phyloP scores from a whole-genome alignment of 2,797 vertebrate species.

The Hephaestus fuliginosus region DNA sequence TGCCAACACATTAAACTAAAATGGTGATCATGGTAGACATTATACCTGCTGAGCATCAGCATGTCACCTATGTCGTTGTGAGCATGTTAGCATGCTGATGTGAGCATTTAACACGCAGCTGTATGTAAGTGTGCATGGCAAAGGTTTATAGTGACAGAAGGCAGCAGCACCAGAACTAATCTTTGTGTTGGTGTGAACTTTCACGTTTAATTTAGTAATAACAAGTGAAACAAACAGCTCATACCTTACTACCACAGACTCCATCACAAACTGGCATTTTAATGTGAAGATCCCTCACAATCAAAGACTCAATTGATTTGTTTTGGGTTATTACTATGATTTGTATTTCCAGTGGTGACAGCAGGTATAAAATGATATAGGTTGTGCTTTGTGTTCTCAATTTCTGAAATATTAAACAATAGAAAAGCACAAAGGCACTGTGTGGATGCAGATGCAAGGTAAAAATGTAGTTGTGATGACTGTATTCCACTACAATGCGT shows the following conservation, averaged over 20 bases:
- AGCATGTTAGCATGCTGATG: not conserved
- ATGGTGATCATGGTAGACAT: not conserved
- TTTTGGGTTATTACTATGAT: slow-evolving; percentile 13
- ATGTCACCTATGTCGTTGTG: not conserved
- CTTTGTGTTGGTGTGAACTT: not conserved
- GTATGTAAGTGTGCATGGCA: no score
- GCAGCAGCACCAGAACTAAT: slow-evolving; percentile 1
- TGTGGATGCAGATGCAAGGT: slow-evolving; percentile 7
- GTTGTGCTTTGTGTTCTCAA: slow-evolving; percentile 1
- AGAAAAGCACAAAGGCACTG: slow-evolving; percentile 7
- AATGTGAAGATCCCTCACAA: not conserved
- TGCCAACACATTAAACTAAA: slow-evolving; percentile 4
- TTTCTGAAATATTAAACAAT: slow-evolving; percentile 23
- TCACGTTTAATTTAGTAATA: slow-evolving; percentile 9
- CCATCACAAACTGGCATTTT: slow-evolving; percentile 8
- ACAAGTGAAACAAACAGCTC: slow-evolving; percentile 3
- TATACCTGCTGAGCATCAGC: not conserved
- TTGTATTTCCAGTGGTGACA: slow-evolving; percentile 7
- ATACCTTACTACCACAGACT: not conserved
- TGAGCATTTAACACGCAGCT: not conserved
- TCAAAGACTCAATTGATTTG: slow-evolving; percentile 12
- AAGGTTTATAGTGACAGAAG: not conserved
- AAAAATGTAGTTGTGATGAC: slow-evolving; percentile 10
- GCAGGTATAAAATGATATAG: not conserved
- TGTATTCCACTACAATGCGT: slow-evolving; percentile 28